Evolutionary conservation across 2,888 invertebrate genomes (phyloP), one percentile per base, ranked within the genome.

Genomic region (Elmis aenea): DNA sequence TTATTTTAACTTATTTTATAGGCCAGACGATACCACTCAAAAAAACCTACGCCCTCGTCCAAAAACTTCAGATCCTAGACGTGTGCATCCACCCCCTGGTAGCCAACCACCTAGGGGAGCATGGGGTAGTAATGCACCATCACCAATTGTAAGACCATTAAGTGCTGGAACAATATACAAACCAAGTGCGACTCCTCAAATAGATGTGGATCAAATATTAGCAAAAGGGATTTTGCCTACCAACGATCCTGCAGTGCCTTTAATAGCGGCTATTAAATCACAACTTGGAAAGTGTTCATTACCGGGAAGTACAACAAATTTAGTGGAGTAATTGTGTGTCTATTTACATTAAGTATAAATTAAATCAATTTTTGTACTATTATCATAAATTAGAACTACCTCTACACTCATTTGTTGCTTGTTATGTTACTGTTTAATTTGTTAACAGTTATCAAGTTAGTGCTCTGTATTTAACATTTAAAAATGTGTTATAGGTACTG

Each of bases 211-310:
- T 11, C 69, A 80, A 11, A 70, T 83, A 22, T 57, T 76, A 12
- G 69, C 77, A 0, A 76, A 78, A 45, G 75, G 76, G 3, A 70
- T 70, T n/a, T 70, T 83, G 42, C 62, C 70, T 2, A 69, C 74
- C 0, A 74, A 75, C 29, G 82, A 88, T 62, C 85, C 89, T 0
- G 88, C 89, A 0, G 76, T 87, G 8, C 88, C 89, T 0, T 73
- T 90, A 13, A 89, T 91, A 52, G 80, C 83, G 25, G 87, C 89
- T 45, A 90, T 91, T 58, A 88, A 86, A 64, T 80, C 77, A 42
- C 90, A 91, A 52, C 57, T 69, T 3, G 61, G 62, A 26, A 63
- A 60, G 44, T 67, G 67, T 45, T 63, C 68, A n/a, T 50, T 67
- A 27, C 67, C 67, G 24, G 67, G 67, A 13, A 67, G 66, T 54